phyloP scores from a whole-genome alignment of 2,113 vertebrate species.

The Suncus etruscus region DNA sequence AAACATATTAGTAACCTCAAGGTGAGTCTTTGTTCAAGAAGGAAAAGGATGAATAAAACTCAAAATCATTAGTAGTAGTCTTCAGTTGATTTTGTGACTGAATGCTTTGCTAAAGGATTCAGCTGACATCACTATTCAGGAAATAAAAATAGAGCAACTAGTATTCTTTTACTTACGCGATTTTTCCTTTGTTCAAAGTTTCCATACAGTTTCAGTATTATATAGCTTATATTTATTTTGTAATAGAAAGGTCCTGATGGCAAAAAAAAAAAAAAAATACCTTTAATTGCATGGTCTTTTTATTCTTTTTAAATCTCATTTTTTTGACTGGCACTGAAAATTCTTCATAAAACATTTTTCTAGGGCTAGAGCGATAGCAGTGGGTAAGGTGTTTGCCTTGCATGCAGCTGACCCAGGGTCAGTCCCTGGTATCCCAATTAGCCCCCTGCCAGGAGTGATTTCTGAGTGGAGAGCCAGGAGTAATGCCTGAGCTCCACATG shows the following conservation, averaged over 20 bases:
- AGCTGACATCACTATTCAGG: not conserved
- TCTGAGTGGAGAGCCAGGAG: too few relatives aligned
- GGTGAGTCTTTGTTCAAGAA: conserved; percentile 84
- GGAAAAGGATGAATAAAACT: accelerated
- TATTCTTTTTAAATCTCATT: not conserved
- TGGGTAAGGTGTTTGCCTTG: too few relatives aligned
- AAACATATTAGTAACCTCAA: conserved; percentile 99
- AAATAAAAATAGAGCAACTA: not conserved
- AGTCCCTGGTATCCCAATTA: too few relatives aligned
- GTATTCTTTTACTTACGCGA: not conserved
- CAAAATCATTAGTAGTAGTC: not conserved
- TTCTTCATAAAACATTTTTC: not conserved
- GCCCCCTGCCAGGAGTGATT: too few relatives aligned
- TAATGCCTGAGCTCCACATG: too few relatives aligned
- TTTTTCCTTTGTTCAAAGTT: not conserved
- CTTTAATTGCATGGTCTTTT: not conserved
- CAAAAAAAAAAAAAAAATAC: not conserved
- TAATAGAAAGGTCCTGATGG: not conserved
- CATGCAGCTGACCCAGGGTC: too few relatives aligned
- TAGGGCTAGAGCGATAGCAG: too few relatives aligned
- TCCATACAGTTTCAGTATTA: not conserved
- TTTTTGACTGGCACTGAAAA: not conserved
- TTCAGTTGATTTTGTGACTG: not conserved
- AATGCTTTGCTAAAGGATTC: not conserved
- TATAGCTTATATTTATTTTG: not conserved